These are phyloP conservation scores for Enteromius trimaculatus DNA, from an alignment of 2,797 vertebrate species.

Conservation along the genomic window DNA sequence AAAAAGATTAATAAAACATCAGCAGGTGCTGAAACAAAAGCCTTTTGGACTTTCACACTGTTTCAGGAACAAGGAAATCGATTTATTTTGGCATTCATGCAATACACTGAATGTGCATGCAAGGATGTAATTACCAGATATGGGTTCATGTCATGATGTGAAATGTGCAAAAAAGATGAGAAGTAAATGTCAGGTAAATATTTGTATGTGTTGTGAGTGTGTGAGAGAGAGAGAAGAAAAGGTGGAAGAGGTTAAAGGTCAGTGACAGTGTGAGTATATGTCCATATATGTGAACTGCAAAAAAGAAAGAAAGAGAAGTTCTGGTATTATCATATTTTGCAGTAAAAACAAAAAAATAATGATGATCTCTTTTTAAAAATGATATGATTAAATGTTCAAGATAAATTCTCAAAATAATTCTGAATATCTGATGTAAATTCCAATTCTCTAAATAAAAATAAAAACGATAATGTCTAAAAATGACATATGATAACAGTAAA, in stretches of 20 bases:
- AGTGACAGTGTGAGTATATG: slow-evolving; percentile 28
- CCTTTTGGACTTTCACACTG: slow-evolving; percentile 2
- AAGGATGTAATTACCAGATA: slow-evolving; percentile 4
- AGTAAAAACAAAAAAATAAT: neutral
- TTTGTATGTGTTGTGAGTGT: slow-evolving; percentile 53
- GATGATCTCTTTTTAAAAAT: neutral
- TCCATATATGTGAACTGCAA: neutral
- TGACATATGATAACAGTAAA: neutral
- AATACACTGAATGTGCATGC: slow-evolving; percentile 15
- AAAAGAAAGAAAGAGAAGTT: neutral
- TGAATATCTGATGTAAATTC: neutral
- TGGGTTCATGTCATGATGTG: neutral
- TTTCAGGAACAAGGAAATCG: neutral
- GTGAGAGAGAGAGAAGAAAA: slow-evolving; percentile 11
- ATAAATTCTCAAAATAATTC: neutral
- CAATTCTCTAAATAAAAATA: neutral
- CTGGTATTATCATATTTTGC: neutral
- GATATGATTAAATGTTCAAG: neutral
- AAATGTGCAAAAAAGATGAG: too few species aligned
- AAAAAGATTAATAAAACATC: slow-evolving; percentile 39
- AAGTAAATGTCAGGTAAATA: slow-evolving; percentile 5
- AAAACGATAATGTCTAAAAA: neutral
- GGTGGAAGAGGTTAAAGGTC: slow-evolving; percentile 54
- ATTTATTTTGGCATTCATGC: slow-evolving; percentile 9
- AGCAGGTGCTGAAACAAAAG: slow-evolving; percentile 11